Conservation (phyloP, 2,888 invertebrate genomes). For the Meghimatium bilineatum region DNA sequence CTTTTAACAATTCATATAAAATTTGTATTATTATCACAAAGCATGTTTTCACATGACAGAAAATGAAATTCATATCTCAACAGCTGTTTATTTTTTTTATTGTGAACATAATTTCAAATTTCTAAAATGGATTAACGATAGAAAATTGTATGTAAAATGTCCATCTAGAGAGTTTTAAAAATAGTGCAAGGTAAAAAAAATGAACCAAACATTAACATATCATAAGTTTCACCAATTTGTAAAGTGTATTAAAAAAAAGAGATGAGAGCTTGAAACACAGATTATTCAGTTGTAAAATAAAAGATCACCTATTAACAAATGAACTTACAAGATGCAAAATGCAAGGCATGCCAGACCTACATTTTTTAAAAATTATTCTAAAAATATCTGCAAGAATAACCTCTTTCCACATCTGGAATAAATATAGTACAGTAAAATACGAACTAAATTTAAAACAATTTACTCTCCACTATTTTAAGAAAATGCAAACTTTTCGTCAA, state of each 20-base stretch:
- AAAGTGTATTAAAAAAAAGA: neutral
- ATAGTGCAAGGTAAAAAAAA: neutral
- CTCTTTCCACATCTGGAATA: conserved; percentile 6
- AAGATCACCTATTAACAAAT: neutral
- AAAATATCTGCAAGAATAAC: conserved; percentile 7
- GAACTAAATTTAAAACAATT: neutral
- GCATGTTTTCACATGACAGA: neutral
- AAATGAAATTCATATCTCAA: neutral
- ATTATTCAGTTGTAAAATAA: neutral
- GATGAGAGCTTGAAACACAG: neutral
- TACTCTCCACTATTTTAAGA: neutral
- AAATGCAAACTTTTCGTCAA: neutral
- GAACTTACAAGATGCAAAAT: neutral
- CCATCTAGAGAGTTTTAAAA: neutral
- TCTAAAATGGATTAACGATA: neutral
- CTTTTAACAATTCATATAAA: neutral
- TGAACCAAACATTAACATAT: neutral
- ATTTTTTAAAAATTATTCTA: neutral
- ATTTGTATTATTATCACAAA: neutral
- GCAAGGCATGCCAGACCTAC: conserved; percentile 6
- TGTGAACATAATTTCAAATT: neutral
- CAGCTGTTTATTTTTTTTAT: neutral
- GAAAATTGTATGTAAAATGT: neutral
- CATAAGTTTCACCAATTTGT: neutral
- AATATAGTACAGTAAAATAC: neutral